Base-by-base conservation (phyloP, 2,888 invertebrate species). In the Mimachlamys varia region DNA sequence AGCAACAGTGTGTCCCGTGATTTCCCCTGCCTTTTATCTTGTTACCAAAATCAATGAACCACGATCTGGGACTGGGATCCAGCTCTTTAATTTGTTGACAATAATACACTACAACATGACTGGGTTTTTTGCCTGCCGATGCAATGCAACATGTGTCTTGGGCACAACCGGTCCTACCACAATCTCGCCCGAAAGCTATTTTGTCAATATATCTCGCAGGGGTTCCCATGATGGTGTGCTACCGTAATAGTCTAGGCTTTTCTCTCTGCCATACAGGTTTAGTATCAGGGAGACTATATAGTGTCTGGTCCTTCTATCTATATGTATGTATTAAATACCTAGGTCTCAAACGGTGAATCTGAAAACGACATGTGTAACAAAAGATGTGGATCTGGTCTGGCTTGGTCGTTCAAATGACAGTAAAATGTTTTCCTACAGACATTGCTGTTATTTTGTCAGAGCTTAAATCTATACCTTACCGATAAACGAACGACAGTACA, bases 81-180 rank as follows among this genome's bases (percentile, higher is more conserved):
- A 76, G 76, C 76, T 76, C 76, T 76, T 76, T 76, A 76, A 33
- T 76, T 33, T 33, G 76, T 27, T 76, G 76, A 76, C 76, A 76
- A 76, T 76, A 76, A 76, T 33, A 22, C 33, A 33, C 33, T 76
- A 33, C 76, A 76, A 76, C 76, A 76, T 76, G 76, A 27, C 33
- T 33, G 76, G 33, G 22, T 76, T 76, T 50, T 50, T 76, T 76
- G 27, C 33, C 76, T 76, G 76, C 33, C 33, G 19, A 33, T 76
- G 27, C 33, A 76, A 76, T 76, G 76, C 76, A 76, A 76, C 76
- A 76, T 15, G 27, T 76, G 27, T 76, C 76, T 76, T 33, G 0
- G 27, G 10, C 12, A 76, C 33, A 76, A 12, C 76, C 19, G 27
- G 33, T 76, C 33, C 12, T 33, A 33, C 33, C 76, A 33, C 33